phyloP scores from a whole-genome alignment of 2,113 vertebrate genomes.

The Raja brachyura region DNA sequence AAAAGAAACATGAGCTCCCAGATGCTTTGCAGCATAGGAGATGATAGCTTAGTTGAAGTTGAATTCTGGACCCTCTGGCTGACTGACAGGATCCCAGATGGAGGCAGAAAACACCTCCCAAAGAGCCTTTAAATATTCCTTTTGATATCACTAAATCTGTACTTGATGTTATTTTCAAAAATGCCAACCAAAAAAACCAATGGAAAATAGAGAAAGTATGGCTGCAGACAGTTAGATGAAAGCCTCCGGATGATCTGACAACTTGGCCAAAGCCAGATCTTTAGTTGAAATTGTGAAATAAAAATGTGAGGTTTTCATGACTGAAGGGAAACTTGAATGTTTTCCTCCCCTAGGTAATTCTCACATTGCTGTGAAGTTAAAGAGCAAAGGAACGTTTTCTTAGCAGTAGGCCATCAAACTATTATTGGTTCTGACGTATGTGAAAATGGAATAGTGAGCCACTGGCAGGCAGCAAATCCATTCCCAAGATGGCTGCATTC shows the following conservation, averaged over 20 bases:
- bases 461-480: not conserved
- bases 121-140: not conserved
- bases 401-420: not conserved
- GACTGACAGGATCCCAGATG: not conserved
- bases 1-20: not conserved
- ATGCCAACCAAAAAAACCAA: not conserved
- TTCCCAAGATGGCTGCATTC: not conserved
- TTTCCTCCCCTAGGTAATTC: not conserved
- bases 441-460: not conserved
- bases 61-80: not conserved
- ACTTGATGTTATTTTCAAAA: not conserved
- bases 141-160: conserved; percentile 1
- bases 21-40: not conserved
- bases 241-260: not conserved
- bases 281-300: not conserved
- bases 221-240: not conserved
- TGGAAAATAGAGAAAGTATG: not conserved
- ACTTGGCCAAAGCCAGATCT: not conserved
- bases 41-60: not conserved
- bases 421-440: not conserved
- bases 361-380: not conserved
- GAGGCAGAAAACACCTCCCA: not conserved
- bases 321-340: not conserved
- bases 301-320: not conserved
- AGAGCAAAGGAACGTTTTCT: not conserved